These are phyloP conservation scores for Rhipidura dahli DNA, from an alignment of 2,113 vertebrate genomes.

Conservation along the genomic window DNA sequence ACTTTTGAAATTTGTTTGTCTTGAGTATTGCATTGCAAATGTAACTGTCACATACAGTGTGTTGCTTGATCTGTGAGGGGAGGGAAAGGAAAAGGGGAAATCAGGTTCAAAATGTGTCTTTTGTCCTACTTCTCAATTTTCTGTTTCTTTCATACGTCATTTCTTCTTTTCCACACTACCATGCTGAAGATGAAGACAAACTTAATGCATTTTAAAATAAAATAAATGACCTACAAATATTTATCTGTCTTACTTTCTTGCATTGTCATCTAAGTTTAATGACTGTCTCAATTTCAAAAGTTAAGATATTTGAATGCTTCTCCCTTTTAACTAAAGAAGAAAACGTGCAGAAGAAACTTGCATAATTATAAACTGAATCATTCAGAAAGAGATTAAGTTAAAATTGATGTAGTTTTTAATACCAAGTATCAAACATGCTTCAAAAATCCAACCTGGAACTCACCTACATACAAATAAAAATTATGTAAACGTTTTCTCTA, in stretches of 20 bases:
- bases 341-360: background rate
- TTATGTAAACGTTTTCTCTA: slow-evolving; percentile 67
- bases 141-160: background rate
- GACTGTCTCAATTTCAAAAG: background rate
- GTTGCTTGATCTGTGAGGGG: background rate
- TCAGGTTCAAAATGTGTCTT: background rate
- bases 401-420: background rate
- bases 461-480: background rate
- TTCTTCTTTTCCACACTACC: slow-evolving; percentile 15
- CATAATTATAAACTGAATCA: background rate
- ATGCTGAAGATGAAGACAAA: background rate
- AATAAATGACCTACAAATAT: background rate
- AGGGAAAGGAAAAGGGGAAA: background rate
- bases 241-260: slow-evolving; percentile 14
- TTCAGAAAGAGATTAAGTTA: background rate
- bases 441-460: background rate
- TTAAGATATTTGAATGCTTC: background rate
- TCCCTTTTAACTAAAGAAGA: background rate
- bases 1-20: background rate
- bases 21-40: background rate
- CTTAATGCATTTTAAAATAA: background rate
- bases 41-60: background rate
- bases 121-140: slow-evolving; percentile 4
- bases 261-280: slow-evolving; percentile 14
- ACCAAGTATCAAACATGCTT: background rate